Percentiles rank a stretch among this genome's conserved stretches.
Conservation (phyloP, 1,140 invertebrate species). For the Cyclargus thomasi region DNA sequence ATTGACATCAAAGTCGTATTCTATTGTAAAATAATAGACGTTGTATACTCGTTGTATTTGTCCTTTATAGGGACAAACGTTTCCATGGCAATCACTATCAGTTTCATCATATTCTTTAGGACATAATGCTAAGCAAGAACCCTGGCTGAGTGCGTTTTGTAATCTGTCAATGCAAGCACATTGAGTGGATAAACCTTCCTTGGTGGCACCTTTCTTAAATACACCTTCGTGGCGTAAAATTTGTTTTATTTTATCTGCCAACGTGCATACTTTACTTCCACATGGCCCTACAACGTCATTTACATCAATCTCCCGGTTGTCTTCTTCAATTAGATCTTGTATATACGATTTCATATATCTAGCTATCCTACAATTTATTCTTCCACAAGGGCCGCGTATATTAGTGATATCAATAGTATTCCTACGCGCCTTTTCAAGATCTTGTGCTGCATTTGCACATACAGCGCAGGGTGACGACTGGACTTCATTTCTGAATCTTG, state of each 20-base stretch:
- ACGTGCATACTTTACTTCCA: constrained; percentile 58
- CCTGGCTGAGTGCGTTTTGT: constrained; percentile 44
- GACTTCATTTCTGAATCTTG: constrained; percentile 49
- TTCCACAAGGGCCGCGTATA: constrained; percentile 64
- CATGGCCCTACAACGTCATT: constrained; percentile 60
- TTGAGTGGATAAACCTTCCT: constrained; percentile 53
- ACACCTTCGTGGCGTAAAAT: constrained; percentile 54
- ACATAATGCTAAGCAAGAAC: constrained; percentile 40
- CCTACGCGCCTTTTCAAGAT: constrained; percentile 29
- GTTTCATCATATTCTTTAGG: constrained; percentile 44
- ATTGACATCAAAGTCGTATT: constrained; percentile 45
- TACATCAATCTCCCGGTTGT: constrained; percentile 52
- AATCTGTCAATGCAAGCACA: constrained; percentile 59
- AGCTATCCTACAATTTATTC: constrained; percentile 59
- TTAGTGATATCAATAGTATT: constrained; percentile 58
- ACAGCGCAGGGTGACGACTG: constrained; percentile 50
- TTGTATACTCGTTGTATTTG: constrained; percentile 41
- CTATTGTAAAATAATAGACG: constrained; percentile 61
- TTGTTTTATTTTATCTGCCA: constrained; percentile 57
- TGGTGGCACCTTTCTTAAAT: constrained; percentile 39
- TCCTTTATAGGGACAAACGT: constrained; percentile 40
- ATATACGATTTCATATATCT: constrained; percentile 60
- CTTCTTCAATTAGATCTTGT: constrained; percentile 60
- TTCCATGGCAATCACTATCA: constrained; percentile 42
- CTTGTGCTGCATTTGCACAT: constrained; percentile 45